Evolutionary conservation across 2,888 invertebrate species (phyloP).

Genomic region (Miltochrista miniata): DNA sequence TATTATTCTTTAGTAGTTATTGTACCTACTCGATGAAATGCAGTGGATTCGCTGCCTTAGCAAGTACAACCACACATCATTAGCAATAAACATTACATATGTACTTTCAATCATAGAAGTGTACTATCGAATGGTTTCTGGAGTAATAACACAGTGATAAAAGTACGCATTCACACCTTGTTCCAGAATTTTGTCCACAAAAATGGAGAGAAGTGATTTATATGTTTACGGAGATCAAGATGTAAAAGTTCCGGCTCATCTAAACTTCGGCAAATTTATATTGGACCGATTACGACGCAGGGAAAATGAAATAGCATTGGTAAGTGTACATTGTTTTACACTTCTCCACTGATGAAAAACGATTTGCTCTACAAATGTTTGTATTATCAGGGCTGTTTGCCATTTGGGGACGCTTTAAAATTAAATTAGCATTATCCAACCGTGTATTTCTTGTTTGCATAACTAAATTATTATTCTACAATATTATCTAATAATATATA

Average conservation of each 20-base stretch:
- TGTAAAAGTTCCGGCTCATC: constrained; percentile 59
- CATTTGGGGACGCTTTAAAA: too few relatives aligned
- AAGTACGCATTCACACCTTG: not conserved
- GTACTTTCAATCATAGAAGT: not conserved
- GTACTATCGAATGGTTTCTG: not conserved
- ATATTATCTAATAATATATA: too few relatives aligned
- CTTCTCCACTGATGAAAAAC: too few relatives aligned
- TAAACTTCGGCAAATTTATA: constrained; percentile 66
- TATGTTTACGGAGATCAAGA: constrained; percentile 55
- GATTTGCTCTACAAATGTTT: too few relatives aligned
- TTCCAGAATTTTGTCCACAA: not conserved
- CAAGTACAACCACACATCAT: not conserved
- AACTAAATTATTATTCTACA: too few relatives aligned
- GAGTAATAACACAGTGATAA: not conserved
- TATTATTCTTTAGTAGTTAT: too few relatives aligned
- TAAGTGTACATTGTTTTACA: constrained; percentile 42
- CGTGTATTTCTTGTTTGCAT: too few relatives aligned
- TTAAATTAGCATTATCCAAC: too few relatives aligned
- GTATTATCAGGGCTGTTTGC: too few relatives aligned
- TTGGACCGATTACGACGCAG: constrained; percentile 47
- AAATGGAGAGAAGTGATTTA: constrained; percentile 45
- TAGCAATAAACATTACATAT: not conserved
- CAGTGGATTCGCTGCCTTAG: constrained; percentile 3
- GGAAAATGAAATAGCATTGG: constrained; percentile 53
- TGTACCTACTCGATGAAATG: not conserved